Conservation (phyloP, 2,113 vertebrate genomes). For the Malaclemys terrapin region DNA sequence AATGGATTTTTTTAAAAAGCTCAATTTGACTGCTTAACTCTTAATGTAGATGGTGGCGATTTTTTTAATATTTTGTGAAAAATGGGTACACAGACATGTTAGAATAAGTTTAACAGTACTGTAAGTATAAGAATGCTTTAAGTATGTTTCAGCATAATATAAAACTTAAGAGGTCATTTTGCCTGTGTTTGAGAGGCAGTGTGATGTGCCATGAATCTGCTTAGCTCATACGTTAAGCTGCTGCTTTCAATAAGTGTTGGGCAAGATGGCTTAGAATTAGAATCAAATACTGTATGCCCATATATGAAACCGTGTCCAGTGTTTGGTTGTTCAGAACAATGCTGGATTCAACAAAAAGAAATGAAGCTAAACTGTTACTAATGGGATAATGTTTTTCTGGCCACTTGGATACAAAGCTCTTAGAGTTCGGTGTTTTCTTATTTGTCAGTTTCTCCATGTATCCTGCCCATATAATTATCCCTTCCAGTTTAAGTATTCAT, state of each 20-base stretch:
- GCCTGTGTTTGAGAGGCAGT: conserved; percentile 34
- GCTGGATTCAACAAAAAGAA: conserved; percentile 50
- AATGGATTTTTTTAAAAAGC: not conserved
- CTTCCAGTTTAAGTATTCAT: not conserved
- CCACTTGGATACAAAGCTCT: conserved; percentile 44
- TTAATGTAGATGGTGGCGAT: not conserved
- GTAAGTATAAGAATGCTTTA: conserved; percentile 58
- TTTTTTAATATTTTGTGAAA: not conserved
- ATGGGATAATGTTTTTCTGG: conserved; percentile 47
- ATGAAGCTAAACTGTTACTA: conserved; percentile 33
- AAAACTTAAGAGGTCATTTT: conserved; percentile 40
- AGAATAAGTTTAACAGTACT: conserved; percentile 52
- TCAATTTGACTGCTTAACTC: not conserved
- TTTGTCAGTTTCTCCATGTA: conserved; percentile 23
- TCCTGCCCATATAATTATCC: conserved; percentile 34
- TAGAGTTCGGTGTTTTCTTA: not conserved
- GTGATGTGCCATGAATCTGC: conserved; percentile 59
- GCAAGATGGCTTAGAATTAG: conserved; percentile 58
- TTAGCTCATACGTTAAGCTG: not conserved
- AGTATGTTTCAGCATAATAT: conserved; percentile 28
- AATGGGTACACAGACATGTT: conserved; percentile 43
- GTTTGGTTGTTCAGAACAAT: conserved; percentile 37
- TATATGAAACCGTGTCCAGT: conserved; percentile 43
- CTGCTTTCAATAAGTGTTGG: conserved; percentile 53
- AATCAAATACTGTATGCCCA: conserved; percentile 44